Percentiles rank a stretch among this genome's conserved stretches.
phyloP scores from a whole-genome alignment of 2,888 invertebrate genomes.

The Leptarthrus brevirostris region DNA sequence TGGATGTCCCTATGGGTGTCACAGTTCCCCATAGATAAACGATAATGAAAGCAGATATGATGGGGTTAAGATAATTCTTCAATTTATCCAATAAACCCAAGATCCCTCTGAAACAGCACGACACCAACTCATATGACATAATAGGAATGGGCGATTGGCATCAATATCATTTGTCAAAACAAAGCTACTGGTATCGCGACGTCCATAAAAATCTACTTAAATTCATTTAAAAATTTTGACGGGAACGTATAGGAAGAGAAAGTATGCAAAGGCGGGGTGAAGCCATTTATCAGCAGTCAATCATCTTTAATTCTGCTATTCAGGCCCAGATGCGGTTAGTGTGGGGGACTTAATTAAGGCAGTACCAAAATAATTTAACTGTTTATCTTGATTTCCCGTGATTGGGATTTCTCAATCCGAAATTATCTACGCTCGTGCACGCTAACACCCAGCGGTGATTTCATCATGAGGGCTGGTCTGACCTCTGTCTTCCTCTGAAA shows the following conservation, averaged over 20 bases:
- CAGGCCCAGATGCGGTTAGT: background rate
- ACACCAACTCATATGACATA: background rate
- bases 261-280: background rate
- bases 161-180: conserved; percentile 41
- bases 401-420: background rate
- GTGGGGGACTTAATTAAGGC: conserved; percentile 7
- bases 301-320: background rate
- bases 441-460: background rate
- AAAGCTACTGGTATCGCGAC: conserved; percentile 31
- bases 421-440: conserved; percentile 15
- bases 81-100: too few species aligned
- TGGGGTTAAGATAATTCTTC: too few species aligned
- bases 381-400: background rate
- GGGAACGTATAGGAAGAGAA: background rate
- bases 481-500: background rate
- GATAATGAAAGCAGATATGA: too few species aligned
- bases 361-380: background rate
- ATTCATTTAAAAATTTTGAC: conserved; percentile 4
- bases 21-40: too few species aligned
- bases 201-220: conserved; percentile 6
- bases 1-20: too few species aligned
- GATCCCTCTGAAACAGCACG: too few species aligned
- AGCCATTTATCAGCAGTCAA: conserved; percentile 3
- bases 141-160: conserved; percentile 22
- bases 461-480: background rate